Evolutionary conservation across 2,888 invertebrate genomes (phyloP), one percentile per base, ranked within the genome.

Genomic region (Nymphalis urticae): DNA sequence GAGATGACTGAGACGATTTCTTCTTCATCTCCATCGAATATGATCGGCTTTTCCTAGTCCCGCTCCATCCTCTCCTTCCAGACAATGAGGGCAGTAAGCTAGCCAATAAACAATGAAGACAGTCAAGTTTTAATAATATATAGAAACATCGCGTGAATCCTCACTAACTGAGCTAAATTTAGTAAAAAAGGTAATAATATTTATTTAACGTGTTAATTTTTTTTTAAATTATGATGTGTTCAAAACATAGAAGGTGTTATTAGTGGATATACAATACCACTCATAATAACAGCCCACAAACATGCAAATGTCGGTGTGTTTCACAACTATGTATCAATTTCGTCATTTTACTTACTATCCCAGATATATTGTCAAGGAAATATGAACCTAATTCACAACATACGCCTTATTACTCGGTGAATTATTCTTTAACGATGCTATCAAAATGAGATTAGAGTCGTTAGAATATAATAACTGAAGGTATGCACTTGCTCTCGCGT

Each of bases 251-350:
- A 85, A 87, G 84, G 84, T 81, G 78, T 80, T 79, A 85, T 85
- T 84, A 84, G 75, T 72, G 73, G 73, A 78, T 76, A 69, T 76
- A 80, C 78, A 80, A 80, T 80, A 80, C 77, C 62, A 65, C 67
- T 77, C 73, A 80, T 82, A 83, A 86, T 85, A 77, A 85, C 79
- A 82, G 79, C 72, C 77, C 72, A 82, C 81, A 13, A 80, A 81
- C 84, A 85, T 85, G 85, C 85, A 85, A 86, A 88, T 85, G 83
- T 81, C 80, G 73, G 32, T 48, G 77, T 75, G 76, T 81, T 79
- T 74, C 80, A 81, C 78, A 82, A 84, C 82, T 81, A 79, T 77
- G 77, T 82, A 81, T 82, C 80, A 78, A 75, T 79, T 83, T 79
- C 77, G 75, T 79, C 77, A 75, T 75, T 76, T 71, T 21, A 68